Evolutionary conservation across 2,797 vertebrate species (phyloP).

Genomic region (Manis pentadactyla): DNA sequence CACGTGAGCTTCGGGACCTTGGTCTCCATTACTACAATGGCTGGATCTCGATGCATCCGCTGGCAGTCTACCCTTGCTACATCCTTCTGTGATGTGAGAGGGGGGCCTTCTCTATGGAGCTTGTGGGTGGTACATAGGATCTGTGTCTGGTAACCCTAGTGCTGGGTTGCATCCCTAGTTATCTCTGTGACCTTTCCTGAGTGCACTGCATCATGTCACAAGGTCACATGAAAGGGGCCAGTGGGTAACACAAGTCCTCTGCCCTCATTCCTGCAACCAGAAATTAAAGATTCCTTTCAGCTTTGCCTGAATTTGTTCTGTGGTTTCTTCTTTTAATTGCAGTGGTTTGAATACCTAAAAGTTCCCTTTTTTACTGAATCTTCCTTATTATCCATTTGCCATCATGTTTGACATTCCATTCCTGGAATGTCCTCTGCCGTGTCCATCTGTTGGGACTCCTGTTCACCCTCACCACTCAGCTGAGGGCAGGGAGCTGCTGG

Average conservation of each 20-base stretch:
- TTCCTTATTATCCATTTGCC: slow-evolving; percentile 45
- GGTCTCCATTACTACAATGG: not conserved
- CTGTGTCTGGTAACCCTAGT: not conserved
- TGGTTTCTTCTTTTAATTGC: slow-evolving; percentile 47
- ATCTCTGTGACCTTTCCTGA: not conserved
- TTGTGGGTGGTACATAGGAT: not conserved
- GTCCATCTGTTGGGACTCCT: not conserved
- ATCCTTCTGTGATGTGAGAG: not conserved
- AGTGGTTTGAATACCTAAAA: slow-evolving; percentile 51
- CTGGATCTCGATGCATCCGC: not conserved
- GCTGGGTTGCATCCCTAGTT: not conserved
- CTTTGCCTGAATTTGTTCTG: slow-evolving; percentile 49
- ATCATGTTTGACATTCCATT: slow-evolving; percentile 58
- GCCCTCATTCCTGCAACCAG: not conserved
- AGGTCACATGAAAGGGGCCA: not conserved
- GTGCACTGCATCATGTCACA: slow-evolving; percentile 19
- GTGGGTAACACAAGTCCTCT: not conserved
- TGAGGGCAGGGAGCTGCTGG: not conserved
- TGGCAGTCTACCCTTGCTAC: not conserved
- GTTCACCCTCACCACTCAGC: not conserved
- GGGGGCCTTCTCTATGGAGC: not conserved
- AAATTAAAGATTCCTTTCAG: slow-evolving; percentile 28
- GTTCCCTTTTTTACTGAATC: slow-evolving; percentile 45
- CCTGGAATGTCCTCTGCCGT: slow-evolving; percentile 49
- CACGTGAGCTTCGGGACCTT: not conserved